These are phyloP conservation scores for Bombus affinis DNA, from an alignment of 1,140 invertebrate genomes.

Conservation along the genomic window DNA sequence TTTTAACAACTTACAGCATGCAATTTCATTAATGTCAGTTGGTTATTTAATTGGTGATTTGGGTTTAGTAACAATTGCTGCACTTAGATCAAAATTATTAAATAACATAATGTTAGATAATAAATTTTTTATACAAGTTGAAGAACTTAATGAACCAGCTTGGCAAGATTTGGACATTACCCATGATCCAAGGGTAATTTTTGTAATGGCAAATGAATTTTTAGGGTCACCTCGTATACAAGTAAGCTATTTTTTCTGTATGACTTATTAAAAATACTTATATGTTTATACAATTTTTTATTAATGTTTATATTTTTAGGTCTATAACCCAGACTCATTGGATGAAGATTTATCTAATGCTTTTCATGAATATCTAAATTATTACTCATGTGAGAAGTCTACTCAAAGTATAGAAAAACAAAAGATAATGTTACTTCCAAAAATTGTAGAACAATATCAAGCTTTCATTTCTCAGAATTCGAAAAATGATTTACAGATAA, in stretches of 20 bases:
- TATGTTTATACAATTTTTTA: neutral
- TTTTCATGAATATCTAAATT: slow-evolving; percentile 63
- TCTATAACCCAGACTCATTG: slow-evolving; percentile 70
- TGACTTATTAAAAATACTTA: slow-evolving; percentile 7
- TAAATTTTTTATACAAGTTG: slow-evolving; percentile 63
- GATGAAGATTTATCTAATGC: slow-evolving; percentile 66
- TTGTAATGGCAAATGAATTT: slow-evolving; percentile 76
- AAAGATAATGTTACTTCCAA: slow-evolving; percentile 55
- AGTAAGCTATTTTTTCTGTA: slow-evolving; percentile 58
- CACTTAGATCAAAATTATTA: slow-evolving; percentile 73
- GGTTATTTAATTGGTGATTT: slow-evolving; percentile 78
- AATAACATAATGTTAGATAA: slow-evolving; percentile 60
- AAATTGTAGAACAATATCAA: slow-evolving; percentile 65
- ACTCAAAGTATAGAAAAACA: slow-evolving; percentile 3
- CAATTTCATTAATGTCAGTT: slow-evolving; percentile 70
- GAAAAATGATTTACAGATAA: slow-evolving; percentile 11
- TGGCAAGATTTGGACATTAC: slow-evolving; percentile 77
- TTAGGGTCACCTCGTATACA: slow-evolving; percentile 69
- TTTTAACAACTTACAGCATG: slow-evolving; percentile 64
- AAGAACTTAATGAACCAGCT: slow-evolving; percentile 75
- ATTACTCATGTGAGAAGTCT: slow-evolving; percentile 51
- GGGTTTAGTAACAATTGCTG: slow-evolving; percentile 75
- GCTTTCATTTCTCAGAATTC: slow-evolving; percentile 46
- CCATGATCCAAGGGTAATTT: slow-evolving; percentile 74
- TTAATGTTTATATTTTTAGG: slow-evolving; percentile 51